Base-by-base conservation (phyloP, 2,888 invertebrate genomes). In the Phania funesta region DNA sequence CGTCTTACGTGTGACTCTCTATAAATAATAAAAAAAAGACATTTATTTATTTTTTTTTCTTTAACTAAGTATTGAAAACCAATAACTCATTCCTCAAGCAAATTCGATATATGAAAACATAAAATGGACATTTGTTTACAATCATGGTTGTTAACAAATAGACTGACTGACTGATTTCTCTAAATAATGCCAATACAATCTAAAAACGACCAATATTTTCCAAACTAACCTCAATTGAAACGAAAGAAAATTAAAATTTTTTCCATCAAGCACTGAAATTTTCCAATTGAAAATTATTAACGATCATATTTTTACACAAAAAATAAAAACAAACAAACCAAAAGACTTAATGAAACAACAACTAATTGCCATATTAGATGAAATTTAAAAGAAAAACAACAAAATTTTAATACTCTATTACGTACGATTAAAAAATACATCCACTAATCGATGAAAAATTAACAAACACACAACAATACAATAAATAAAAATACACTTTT, bases 291-390 rank as follows among this genome's bases (percentile, higher is more conserved):
- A 70, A 70, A 60, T 26, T 6, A 16, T 29, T 50, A 48, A 65
- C 22, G 65, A 73, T 79, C 71, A 73, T 79, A 75, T 68, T 74
- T 68, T 44, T 67, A 41, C 9, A 65, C 16, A 52, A 18, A 18
- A 58, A 60, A 62, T 16, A 52, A 67, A 62, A 29, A 44, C n/a
- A 35, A 71, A n/a, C 13, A 60, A 82, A 74, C 76, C 74, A 82
- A 78, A 82, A 82, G 82, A 82, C 82, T 82, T 82, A 60, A 60
- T 41, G 18, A 65, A 75, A 78, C 50, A 67, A 60, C 75, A 76
- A 76, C 52, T 82, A 70, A 82, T 82, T 82, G 82, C 78, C 82
- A 82, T 78, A 82, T 82, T 78, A 82, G 52, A 54, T 46, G 56
- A 68, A 76, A 60, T 60, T 52, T 41, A 58, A 75, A 67, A 24